These are phyloP conservation scores for Odontesthes bonariensis DNA, from an alignment of 2,113 vertebrate genomes.

Conservation along the genomic window DNA sequence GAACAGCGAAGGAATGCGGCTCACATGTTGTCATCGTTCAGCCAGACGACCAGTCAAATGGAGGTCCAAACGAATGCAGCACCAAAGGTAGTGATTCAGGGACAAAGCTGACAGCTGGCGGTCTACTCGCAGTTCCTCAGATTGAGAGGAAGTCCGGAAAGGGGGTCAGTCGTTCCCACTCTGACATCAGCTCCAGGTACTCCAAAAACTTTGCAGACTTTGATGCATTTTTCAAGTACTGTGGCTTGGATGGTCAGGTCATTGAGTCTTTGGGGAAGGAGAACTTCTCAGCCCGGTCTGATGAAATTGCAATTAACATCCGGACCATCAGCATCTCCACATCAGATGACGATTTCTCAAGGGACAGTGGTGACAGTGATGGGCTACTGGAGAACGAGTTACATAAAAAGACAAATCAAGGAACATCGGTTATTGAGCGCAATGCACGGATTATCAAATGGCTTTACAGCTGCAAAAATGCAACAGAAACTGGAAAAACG, in stretches of 20 bases:
- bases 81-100: neutral
- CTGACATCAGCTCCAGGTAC: slow-evolving; percentile 92
- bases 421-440: slow-evolving; percentile 91
- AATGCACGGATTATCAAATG: slow-evolving; percentile 98
- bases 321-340: slow-evolving; percentile 89
- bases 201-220: slow-evolving; percentile 88
- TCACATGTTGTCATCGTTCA: neutral
- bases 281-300: slow-evolving; percentile 87
- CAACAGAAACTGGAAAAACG: slow-evolving; percentile 81
- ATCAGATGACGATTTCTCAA: slow-evolving; percentile 87
- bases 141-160: slow-evolving; percentile 67
- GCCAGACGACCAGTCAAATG: slow-evolving; percentile 22
- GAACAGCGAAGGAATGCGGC: slow-evolving; percentile 40
- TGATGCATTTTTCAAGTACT: slow-evolving; percentile 92
- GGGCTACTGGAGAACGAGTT: slow-evolving; percentile 88
- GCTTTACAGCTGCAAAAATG: slow-evolving; percentile 94
- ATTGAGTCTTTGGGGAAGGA: slow-evolving; percentile 89
- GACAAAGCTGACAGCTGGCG: neutral
- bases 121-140: slow-evolving; percentile 61
- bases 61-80: neutral
- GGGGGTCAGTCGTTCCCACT: slow-evolving; percentile 90
- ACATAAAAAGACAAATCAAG: slow-evolving; percentile 78
- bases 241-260: slow-evolving; percentile 90
- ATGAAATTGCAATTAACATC: slow-evolving; percentile 75
- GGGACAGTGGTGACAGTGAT: slow-evolving; percentile 82